Evolutionary conservation across 2,113 vertebrate species (phyloP).

Genomic region (Oreochromis niloticus): DNA sequence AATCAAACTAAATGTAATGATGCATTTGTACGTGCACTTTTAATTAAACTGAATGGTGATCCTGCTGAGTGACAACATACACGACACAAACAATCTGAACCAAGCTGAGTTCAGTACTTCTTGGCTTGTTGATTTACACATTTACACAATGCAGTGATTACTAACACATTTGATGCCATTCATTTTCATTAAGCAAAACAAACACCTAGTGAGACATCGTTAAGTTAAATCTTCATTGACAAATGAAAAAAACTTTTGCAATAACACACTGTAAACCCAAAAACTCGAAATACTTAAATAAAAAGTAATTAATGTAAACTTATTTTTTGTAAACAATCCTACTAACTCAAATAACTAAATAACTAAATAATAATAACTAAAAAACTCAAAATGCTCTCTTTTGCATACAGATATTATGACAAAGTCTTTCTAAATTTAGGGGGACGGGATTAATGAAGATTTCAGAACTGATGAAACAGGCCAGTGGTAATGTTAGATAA

Average conservation of each 20-base stretch:
- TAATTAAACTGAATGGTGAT: slow-evolving; percentile 7
- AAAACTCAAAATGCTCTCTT: background rate
- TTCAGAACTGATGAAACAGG: background rate
- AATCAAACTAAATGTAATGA: background rate
- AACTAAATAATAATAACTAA: too few species aligned
- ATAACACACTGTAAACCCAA: background rate
- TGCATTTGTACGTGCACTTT: slow-evolving; percentile 5
- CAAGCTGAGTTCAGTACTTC: background rate
- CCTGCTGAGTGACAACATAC: slow-evolving; percentile 8
- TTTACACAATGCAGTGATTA: background rate
- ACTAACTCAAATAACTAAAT: background rate
- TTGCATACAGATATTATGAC: background rate
- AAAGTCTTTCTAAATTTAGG: background rate
- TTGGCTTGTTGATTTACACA: background rate
- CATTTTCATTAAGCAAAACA: background rate
- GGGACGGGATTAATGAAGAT: background rate
- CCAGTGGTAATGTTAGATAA: background rate
- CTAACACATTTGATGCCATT: background rate
- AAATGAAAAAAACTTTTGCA: background rate
- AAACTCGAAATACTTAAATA: background rate
- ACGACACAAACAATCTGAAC: background rate
- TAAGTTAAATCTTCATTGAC: background rate
- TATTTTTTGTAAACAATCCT: background rate
- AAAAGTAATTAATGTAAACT: background rate
- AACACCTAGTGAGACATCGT: background rate